phyloP scores from a whole-genome alignment of 2,888 invertebrate species.

The Lycia hirtaria region DNA sequence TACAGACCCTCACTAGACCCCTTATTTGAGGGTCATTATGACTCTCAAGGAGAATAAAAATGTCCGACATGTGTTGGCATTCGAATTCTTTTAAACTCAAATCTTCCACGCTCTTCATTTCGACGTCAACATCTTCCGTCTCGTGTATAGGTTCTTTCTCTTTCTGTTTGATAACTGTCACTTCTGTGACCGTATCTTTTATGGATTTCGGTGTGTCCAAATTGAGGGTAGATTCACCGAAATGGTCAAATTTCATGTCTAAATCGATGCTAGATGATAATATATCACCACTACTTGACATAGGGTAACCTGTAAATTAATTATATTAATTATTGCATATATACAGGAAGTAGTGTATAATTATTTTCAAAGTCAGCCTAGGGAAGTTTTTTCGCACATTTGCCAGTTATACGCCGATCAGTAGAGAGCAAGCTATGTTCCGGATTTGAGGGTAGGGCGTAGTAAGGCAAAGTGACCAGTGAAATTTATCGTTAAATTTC shows the following conservation, averaged over 20 bases:
- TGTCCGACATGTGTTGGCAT: conserved; percentile 88
- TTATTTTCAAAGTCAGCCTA: too few species aligned
- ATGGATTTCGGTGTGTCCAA: conserved; percentile 58
- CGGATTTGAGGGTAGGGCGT: too few species aligned
- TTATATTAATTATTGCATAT: too few species aligned
- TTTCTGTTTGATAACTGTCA: conserved; percentile 53
- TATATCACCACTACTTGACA: conserved; percentile 74
- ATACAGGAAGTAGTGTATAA: too few species aligned
- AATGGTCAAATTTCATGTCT: conserved; percentile 88
- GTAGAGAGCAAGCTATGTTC: too few species aligned
- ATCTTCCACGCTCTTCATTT: conserved; percentile 42
- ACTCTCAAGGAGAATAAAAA: conserved; percentile 87
- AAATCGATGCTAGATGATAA: conserved; percentile 77
- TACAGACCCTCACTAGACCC: conserved; percentile 88
- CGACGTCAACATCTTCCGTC: conserved; percentile 55
- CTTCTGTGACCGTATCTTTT: conserved; percentile 38
- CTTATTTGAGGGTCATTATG: conserved; percentile 94
- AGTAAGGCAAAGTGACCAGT: too few species aligned
- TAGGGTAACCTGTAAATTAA: conserved; percentile 78
- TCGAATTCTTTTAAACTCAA: conserved; percentile 58
- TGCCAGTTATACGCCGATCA: too few species aligned
- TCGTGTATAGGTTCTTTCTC: conserved; percentile 56
- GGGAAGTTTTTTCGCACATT: too few species aligned
- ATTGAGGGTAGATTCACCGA: conserved; percentile 80
- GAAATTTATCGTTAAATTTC: too few species aligned